Conservation (phyloP, 1,140 invertebrate genomes). For the Oncopodura yosiiana region DNA sequence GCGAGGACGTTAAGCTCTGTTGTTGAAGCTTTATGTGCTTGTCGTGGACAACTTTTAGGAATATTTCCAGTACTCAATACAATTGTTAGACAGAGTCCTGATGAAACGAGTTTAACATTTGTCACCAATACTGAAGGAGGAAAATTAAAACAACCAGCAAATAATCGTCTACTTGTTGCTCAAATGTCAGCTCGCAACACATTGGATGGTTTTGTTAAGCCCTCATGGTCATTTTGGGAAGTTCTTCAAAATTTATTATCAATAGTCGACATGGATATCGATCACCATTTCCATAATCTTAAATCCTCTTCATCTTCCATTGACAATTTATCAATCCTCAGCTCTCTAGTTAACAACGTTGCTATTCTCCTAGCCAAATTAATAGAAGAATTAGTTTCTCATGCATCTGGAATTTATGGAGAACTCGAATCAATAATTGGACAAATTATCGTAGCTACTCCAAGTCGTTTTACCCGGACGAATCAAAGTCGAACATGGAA, state of each 20-base stretch:
- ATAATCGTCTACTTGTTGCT: slow-evolving; percentile 29
- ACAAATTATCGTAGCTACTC: slow-evolving; percentile 67
- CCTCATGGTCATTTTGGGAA: slow-evolving; percentile 65
- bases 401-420: slow-evolving; percentile 54
- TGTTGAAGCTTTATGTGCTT: slow-evolving; percentile 66
- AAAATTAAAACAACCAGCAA: slow-evolving; percentile 21
- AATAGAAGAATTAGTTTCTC: slow-evolving; percentile 76
- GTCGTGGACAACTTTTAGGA: slow-evolving; percentile 58
- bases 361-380: slow-evolving; percentile 75
- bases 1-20: slow-evolving; percentile 69
- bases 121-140: slow-evolving; percentile 33
- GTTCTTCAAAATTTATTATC: slow-evolving; percentile 71
- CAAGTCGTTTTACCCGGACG: slow-evolving; percentile 78
- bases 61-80: slow-evolving; percentile 31
- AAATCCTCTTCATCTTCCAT: no score
- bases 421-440: slow-evolving; percentile 45
- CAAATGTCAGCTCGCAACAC: slow-evolving; percentile 30
- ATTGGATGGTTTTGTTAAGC: slow-evolving; percentile 15
- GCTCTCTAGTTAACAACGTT: slow-evolving; percentile 66
- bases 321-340: slow-evolving; percentile 46
- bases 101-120: slow-evolving; percentile 31
- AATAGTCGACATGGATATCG: slow-evolving; percentile 66
- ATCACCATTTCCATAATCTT: no score
- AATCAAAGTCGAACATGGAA: slow-evolving; percentile 89
- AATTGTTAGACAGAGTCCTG: slow-evolving; percentile 23